Evolutionary conservation across 2,113 vertebrate genomes (phyloP), one percentile per base, ranked within the genome.

Genomic region (Brachyistius frenatus): DNA sequence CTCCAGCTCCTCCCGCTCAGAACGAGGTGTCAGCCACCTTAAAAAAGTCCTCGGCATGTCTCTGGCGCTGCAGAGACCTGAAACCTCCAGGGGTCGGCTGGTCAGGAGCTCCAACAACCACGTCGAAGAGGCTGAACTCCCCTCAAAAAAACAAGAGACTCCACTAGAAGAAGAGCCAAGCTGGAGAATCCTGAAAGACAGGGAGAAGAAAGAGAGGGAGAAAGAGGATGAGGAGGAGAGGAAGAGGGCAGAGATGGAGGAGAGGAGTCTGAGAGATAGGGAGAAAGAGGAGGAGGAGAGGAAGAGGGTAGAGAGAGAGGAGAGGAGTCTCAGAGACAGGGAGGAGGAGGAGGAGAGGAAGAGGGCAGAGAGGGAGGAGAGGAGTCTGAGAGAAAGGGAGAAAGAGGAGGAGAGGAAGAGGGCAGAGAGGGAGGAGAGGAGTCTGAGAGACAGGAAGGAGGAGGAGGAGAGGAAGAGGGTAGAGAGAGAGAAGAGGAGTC

Each of bases 351-450:
- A 90, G 23, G 84, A 87, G 16, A 89, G 76, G 47, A 66, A 87
- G 80, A 69, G 53, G 37, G 33, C 41, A 0, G 74, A 88, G 66
- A 89, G 57, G 36, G 85, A 88, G 57, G 7, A 64, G 47, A 81
- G 92, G 78, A 93, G 2, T 35, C 37, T 78, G 71, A 75, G 66
- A 65, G 83, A 60, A 64, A 92, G 95, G 57, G 81, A 95, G 36
- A 23, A 23, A 23, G 92, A 95, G 47, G 94, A 95, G 88, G 84
- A 87, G 57, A 83, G 57, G 68, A 83, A 71, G 49, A 90, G 60
- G 73, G 89, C 93, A 85, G 95, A 95, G 54, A 94, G 95, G 2
- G 91, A 95, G n/a, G 77, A 93, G 60, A 87, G 90, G 23, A 23
- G 23, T 23, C 23, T 23, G 23, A 23, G 23, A 23, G 23, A 23